Base-by-base conservation (phyloP, 2,797 vertebrate species). In the Psittacula derbiana region DNA sequence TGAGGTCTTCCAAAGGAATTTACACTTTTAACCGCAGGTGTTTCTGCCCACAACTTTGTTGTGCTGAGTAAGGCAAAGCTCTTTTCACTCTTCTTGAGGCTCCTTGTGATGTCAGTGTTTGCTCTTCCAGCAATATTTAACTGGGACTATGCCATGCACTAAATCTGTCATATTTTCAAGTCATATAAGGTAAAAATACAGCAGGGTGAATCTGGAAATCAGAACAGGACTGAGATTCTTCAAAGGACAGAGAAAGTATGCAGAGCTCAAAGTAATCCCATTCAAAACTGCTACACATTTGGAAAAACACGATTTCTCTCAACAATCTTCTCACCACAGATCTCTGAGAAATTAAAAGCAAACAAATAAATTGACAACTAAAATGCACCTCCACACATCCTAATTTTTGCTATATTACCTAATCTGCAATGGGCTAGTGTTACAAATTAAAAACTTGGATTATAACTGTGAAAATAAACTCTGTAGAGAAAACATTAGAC, bases 381-480 rank as follows among this genome's bases (percentile, higher is more conserved):
- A 78, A 85, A 70, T 71, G n/a, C 21, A 69, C 40, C 16, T 44
- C 60, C 20, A 15, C 27, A 13, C 3, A 6, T 23, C 25, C 30
- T 33, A 1, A 3, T 69, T 69, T 71, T 55, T 11, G 8, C 90
- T 49, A 4, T 62, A 38, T 36, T 75, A 47, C 40, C 64, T 58
- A 33, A 33, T 52, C 28, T 74, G 12, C 50, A 27, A 50, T 1
- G 38, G 46, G 23, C 65, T 55, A 57, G 36, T 58, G 81, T 55
- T 72, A 43, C 49, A 94, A 80, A 91, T 52, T 7, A 67, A 64
- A 86, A 70, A 23, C 1, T 31, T 50, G 57, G 49, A 58, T 67
- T 74, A 50, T 85, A 83, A 61, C 74, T 61, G 49, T 57, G 43
- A 21, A 86, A 95, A 79, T 46, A 58, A 93, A 69, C 61, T 75